Conservation (phyloP, 1,140 invertebrate species). For the Camponotus pennsylvanicus region DNA sequence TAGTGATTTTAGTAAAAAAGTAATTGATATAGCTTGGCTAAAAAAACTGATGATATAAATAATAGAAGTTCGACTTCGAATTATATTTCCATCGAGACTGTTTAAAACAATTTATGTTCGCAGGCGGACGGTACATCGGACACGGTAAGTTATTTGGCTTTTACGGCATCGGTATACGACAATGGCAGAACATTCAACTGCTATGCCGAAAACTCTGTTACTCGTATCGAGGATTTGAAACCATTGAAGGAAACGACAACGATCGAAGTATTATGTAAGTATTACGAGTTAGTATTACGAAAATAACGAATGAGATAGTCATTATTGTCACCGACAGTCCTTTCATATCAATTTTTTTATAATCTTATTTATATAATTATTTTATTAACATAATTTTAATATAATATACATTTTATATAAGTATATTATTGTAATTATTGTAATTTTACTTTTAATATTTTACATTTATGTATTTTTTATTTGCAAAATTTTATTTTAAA, state of each 20-base stretch:
- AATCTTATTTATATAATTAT: not conserved
- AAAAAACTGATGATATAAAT: not conserved
- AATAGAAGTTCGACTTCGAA: not conserved
- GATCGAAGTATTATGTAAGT: slow-evolving; percentile 95
- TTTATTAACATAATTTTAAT: not conserved
- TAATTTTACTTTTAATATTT: not conserved
- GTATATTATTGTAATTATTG: too few species aligned
- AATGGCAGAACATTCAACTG: slow-evolving; percentile 93
- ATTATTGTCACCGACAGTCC: not conserved
- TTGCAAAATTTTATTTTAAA: not conserved
- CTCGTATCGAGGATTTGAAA: slow-evolving; percentile 89
- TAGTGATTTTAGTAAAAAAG: too few species aligned
- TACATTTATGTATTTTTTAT: not conserved
- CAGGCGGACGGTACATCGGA: slow-evolving; percentile 92
- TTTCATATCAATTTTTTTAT: not conserved
- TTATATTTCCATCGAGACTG: not conserved
- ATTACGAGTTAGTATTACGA: slow-evolving; percentile 36
- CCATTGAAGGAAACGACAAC: slow-evolving; percentile 90
- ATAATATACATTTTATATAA: not conserved
- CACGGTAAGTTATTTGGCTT: slow-evolving; percentile 91
- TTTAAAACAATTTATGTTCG: slow-evolving; percentile 73
- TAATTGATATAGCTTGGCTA: not conserved
- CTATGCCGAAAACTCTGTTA: slow-evolving; percentile 93
- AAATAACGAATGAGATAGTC: slow-evolving; percentile 1
- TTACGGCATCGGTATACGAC: slow-evolving; percentile 93